Conservation (phyloP, 2,888 invertebrate genomes). For the Drosophila demipolita region DNA sequence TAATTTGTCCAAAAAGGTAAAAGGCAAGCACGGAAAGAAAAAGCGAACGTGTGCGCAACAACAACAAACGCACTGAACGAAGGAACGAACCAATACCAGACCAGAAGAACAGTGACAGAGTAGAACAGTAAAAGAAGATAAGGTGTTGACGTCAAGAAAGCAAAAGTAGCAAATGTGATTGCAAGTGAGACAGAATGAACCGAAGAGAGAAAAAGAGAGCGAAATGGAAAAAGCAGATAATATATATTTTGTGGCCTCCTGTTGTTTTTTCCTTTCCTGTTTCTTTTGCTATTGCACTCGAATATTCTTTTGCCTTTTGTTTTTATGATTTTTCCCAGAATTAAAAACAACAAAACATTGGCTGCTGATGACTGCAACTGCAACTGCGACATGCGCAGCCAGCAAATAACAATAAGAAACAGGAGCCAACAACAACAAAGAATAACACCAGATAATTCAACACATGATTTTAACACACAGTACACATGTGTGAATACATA, state of each 20-base stretch:
- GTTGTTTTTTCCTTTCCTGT: constrained; percentile 36
- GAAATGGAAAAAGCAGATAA: constrained; percentile 52
- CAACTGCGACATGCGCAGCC: constrained; percentile 52
- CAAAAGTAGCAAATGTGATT: constrained; percentile 71
- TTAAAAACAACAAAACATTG: constrained; percentile 58
- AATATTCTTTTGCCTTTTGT: constrained; percentile 79
- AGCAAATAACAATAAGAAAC: constrained; percentile 64
- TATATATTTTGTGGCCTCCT: constrained; percentile 48
- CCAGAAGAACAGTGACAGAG: constrained; percentile 1
- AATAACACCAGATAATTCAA: constrained; percentile 36
- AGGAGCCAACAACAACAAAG: constrained; percentile 54
- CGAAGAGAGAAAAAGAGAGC: constrained; percentile 25
- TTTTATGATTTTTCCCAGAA: constrained; percentile 79
- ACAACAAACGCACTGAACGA: constrained; percentile 34
- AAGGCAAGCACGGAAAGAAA: constrained; percentile 48
- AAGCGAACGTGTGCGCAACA: constrained; percentile 41
- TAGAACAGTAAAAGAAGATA: constrained; percentile 46
- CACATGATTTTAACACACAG: constrained; percentile 52
- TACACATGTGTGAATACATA: constrained; percentile 44
- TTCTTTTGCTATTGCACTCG: constrained; percentile 68
- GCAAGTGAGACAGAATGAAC: constrained; percentile 22
- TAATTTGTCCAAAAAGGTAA: constrained; percentile 67
- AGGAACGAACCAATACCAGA: constrained; percentile 44
- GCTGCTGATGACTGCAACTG: constrained; percentile 24
- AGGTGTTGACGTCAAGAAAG: constrained; percentile 66